Evolutionary conservation across 2,888 invertebrate species (phyloP).

Genomic region (Eupeodes latifasciatus): DNA sequence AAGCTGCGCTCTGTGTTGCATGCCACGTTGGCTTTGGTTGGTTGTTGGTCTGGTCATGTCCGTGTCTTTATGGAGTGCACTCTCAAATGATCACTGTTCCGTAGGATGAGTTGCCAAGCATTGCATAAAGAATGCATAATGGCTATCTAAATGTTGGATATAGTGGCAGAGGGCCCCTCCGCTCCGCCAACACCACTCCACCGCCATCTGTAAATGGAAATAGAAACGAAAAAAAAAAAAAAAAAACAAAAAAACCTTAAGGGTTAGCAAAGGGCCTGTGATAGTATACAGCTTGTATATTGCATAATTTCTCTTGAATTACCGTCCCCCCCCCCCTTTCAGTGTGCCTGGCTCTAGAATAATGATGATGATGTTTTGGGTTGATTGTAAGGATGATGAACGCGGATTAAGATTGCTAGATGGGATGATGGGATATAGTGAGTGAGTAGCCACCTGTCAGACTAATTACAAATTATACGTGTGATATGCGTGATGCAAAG

Average conservation of each 20-base stretch:
- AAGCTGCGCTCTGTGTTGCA: slow-evolving; percentile 4
- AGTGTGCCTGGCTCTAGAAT: no score
- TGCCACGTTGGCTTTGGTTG: not conserved
- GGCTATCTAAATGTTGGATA: slow-evolving; percentile 49
- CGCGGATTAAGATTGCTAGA: slow-evolving; percentile 3
- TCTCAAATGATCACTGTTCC: slow-evolving; percentile 69
- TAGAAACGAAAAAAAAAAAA: slow-evolving; percentile 7
- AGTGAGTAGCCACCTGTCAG: slow-evolving; percentile 52
- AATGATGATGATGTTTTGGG: slow-evolving; percentile 29
- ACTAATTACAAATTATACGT: slow-evolving; percentile 71
- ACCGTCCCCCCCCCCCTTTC: not conserved
- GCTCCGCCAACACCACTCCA: no score
- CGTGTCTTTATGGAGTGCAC: slow-evolving; percentile 43
- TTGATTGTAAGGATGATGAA: slow-evolving; percentile 11
- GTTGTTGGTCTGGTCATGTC: slow-evolving; percentile 12
- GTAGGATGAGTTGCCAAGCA: slow-evolving; percentile 65
- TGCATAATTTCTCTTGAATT: slow-evolving; percentile 53
- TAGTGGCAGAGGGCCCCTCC: not conserved
- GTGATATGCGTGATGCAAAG: slow-evolving; percentile 67
- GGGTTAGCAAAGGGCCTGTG: slow-evolving; percentile 48
- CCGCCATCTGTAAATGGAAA: slow-evolving; percentile 22
- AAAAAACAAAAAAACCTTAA: slow-evolving; percentile 36
- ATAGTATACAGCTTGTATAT: not conserved
- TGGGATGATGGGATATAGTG: slow-evolving; percentile 25
- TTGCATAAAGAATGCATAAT: slow-evolving; percentile 75